These are phyloP conservation scores for Lindbergichthys nudifrons DNA, from an alignment of 2,797 vertebrate genomes.

Conservation along the genomic window DNA sequence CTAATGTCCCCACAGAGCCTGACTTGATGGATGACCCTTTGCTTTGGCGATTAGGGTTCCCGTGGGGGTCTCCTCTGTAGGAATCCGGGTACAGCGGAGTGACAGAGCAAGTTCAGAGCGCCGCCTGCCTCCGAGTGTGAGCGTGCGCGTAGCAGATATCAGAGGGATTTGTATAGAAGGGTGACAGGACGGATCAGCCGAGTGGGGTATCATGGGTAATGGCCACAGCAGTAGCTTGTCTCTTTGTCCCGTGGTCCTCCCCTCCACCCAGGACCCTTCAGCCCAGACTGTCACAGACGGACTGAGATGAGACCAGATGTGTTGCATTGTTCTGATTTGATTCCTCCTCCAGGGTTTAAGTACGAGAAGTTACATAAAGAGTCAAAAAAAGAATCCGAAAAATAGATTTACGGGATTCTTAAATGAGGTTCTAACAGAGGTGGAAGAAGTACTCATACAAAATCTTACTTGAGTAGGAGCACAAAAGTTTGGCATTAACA, in stretches of 20 bases:
- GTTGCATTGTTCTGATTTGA: slow-evolving; percentile 36
- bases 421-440: slow-evolving; percentile 12
- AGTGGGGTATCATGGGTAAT: slow-evolving; percentile 63
- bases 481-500: too few relatives aligned
- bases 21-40: slow-evolving; percentile 82
- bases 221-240: slow-evolving; percentile 49
- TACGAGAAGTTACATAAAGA: slow-evolving; percentile 9
- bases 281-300: slow-evolving; percentile 21
- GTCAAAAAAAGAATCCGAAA: slow-evolving; percentile 3
- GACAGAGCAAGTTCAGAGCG: slow-evolving; percentile 76
- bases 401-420: background rate
- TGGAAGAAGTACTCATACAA: too few relatives aligned
- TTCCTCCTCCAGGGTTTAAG: slow-evolving; percentile 18
- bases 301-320: slow-evolving; percentile 50
- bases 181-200: slow-evolving; percentile 78
- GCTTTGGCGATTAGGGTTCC: slow-evolving; percentile 80
- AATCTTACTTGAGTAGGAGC: too few relatives aligned
- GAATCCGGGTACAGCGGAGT: slow-evolving; percentile 65
- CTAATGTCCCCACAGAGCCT: slow-evolving; percentile 78
- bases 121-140: slow-evolving; percentile 71
- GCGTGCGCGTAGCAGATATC: slow-evolving; percentile 64
- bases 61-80: slow-evolving; percentile 72
- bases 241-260: slow-evolving; percentile 53
- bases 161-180: slow-evolving; percentile 75
- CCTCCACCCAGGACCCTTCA: slow-evolving; percentile 34